Base-by-base conservation (phyloP, 2,888 invertebrate species). In the Itoplectis maculator region DNA sequence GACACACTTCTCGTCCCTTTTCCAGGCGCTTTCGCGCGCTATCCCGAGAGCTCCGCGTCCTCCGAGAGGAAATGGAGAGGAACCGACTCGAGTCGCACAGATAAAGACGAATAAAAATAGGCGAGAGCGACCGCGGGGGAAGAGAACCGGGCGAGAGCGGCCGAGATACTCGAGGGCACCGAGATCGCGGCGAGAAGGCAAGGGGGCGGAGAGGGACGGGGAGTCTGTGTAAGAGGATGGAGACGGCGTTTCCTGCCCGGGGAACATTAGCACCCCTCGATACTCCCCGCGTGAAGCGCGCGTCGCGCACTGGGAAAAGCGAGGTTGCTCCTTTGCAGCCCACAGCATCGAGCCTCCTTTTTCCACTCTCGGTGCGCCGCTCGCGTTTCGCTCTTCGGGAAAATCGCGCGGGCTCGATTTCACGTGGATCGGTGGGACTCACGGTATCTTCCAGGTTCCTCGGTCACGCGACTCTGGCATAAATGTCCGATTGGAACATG, bases 31-130 rank as follows among this genome's bases (percentile, higher is more conserved):
- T 61, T 68, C 68, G 18, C 68, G 18, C 75, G 66, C 79, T 79
- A 79, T 79, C 79, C 82, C 63, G n/a, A n/a, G n/a, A n/a, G 66
- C 40, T 68, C 82, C 49, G 73, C 82, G 91, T 92, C 89, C 90
- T 91, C n/a, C 89, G 86, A 91, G 91, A 92, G 92, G 92, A 92
- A 92, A 92, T 92, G 92, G 92, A 92, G 92, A 92, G 92, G 92
- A 92, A 92, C 92, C 91, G 89, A 92, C 91, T 91, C 92, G 88
- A 92, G 92, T 91, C 91, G 90, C 92, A 81, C 84, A 92, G 92
- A 92, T 92, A 92, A 92, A 92, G 92, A 91, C 91, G 92, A 92
- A 92, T 92, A 92, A 92, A 92, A 92, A 92, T 92, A 92, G 91
- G 91, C 92, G 89, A 92, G 89, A 92, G 90, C 87, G 88, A 29